phyloP scores from a whole-genome alignment of 2,888 invertebrate species.

The Nowickia ferox region DNA sequence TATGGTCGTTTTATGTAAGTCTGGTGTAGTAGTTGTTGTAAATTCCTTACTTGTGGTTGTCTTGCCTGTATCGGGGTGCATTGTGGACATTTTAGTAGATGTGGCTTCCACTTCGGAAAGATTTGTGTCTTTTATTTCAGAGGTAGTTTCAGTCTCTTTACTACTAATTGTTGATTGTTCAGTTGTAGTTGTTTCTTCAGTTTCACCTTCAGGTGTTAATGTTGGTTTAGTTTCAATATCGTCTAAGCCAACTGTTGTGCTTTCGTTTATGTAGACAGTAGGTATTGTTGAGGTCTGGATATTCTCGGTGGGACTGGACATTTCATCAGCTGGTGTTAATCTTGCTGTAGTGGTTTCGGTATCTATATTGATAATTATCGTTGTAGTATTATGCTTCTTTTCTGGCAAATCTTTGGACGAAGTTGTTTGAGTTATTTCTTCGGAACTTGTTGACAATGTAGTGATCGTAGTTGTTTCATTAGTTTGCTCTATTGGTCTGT shows the following conservation, averaged over 20 bases:
- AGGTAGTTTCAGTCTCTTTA: background rate
- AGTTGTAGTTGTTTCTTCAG: background rate
- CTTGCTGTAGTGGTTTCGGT: background rate
- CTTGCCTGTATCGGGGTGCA: background rate
- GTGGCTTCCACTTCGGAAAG: constrained; percentile 1
- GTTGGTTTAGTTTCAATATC: background rate
- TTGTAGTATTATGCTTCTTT: background rate
- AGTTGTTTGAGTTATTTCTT: constrained; percentile 4
- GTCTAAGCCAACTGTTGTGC: background rate
- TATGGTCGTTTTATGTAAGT: background rate
- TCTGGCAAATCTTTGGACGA: constrained; percentile 3
- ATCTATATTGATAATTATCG: background rate
- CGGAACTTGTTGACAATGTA: background rate
- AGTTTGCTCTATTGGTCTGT: background rate
- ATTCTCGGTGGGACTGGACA: background rate
- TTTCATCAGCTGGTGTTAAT: background rate
- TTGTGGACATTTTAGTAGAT: background rate
- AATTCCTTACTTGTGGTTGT: background rate
- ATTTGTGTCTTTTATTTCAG: background rate
- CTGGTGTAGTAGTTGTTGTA: background rate
- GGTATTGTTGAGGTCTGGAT: background rate
- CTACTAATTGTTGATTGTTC: background rate
- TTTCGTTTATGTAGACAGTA: background rate
- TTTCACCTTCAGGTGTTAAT: background rate
- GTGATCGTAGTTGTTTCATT: background rate